Evolutionary conservation across 2,797 vertebrate species (phyloP), one percentile per base, ranked within the genome.

Genomic region (Loriculus beryllinus): DNA sequence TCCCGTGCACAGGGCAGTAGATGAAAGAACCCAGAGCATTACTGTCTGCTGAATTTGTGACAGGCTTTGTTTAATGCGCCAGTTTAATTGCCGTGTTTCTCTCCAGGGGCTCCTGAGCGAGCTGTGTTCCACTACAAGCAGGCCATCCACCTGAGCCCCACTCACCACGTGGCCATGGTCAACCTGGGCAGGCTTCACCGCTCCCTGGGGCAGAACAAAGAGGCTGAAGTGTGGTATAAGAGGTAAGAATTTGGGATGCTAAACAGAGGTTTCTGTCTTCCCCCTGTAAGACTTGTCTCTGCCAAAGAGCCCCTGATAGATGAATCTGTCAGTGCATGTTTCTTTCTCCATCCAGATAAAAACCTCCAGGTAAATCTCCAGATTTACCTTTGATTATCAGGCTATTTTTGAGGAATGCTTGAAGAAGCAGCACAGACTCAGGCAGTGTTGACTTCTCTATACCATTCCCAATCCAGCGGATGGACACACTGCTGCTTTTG

Each of bases 131-230:
- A 99, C 96, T 99, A 99, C 97, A 98, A 98, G 68, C 98, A 98
- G 49, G 99, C 99, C 20, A 98, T 99, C 42, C 97, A 40, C 64
- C 98, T 99, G 17, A 99, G 99, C 90, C 98, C 99, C 0, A 64
- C 97, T 28, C 99, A 99, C 95, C 98, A 99, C 0, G 99, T 99
- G 97, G 99, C 99, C 92, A 99, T 99, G 99, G 98, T 99, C 95
- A 99, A 99, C 95, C 97, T 99, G 84, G 99, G 99, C 42, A 98
- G 99, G 33, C 98, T 99, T 59, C 98, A 99, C 75, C 98, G 99
- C 87, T 99, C 99, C 2, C 96, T 98, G 90, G 98, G 98, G 56
- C 98, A 99, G 69, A 99, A 98, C 96, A 97, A 98, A 82, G 98
- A 98, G 93, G 99, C 99, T 0, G 99, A 99, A 96, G 95, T 96